Conservation (phyloP, 2,113 vertebrate genomes). For the Nothobranchius kuhntae region DNA sequence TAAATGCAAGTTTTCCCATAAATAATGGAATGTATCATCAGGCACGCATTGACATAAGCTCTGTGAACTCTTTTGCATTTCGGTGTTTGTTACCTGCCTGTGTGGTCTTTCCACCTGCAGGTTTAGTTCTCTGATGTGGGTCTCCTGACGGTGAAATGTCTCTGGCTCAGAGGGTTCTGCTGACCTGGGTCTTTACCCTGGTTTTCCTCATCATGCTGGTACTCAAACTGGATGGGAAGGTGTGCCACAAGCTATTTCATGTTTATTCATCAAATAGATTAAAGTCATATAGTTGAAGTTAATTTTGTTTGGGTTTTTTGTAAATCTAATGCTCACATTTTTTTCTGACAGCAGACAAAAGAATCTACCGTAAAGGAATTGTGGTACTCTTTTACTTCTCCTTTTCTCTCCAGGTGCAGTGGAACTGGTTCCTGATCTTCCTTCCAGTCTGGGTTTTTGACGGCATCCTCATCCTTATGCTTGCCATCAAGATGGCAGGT, state of each 20-base stretch:
- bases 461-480: slow-evolving; percentile 90
- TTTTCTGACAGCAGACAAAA: too few species aligned
- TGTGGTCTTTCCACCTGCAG: background rate
- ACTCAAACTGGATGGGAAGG: slow-evolving; percentile 92
- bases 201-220: slow-evolving; percentile 95
- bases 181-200: slow-evolving; percentile 94
- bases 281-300: too few species aligned
- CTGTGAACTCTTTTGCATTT: background rate
- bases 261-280: too few species aligned
- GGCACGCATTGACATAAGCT: too few species aligned
- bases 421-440: slow-evolving; percentile 98
- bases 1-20: background rate
- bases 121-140: slow-evolving; percentile 10
- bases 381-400: background rate
- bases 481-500: slow-evolving; percentile 92
- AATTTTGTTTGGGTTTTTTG: too few species aligned
- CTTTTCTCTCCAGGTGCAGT: slow-evolving; percentile 76
- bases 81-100: background rate
- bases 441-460: slow-evolving; percentile 96
- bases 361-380: too few species aligned
- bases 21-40: too few species aligned
- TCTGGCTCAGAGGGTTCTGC: slow-evolving; percentile 92
- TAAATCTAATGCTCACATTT: too few species aligned
- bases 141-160: slow-evolving; percentile 86
- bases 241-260: background rate